phyloP scores from a whole-genome alignment of 2,113 vertebrate species.

The Eulacestoma nigropectus region DNA sequence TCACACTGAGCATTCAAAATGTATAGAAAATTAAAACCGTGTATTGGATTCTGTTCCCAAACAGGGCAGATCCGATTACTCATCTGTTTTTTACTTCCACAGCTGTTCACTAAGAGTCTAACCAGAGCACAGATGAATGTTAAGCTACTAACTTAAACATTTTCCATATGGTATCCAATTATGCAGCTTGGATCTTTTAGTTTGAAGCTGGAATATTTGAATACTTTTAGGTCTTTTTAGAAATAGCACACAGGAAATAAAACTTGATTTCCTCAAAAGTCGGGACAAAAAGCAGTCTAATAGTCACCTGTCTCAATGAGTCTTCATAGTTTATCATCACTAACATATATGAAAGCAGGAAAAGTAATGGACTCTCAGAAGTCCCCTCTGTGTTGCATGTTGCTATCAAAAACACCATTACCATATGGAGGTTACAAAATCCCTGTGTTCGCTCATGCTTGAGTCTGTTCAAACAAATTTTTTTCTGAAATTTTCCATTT shows the following conservation, averaged over 20 bases:
- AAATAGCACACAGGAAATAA: background rate
- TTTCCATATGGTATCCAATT: background rate
- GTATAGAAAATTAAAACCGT: background rate
- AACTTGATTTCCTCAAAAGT: background rate
- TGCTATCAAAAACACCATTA: background rate
- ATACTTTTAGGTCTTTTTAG: background rate
- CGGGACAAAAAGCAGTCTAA: background rate
- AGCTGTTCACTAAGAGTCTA: conserved; percentile 13
- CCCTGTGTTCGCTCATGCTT: background rate
- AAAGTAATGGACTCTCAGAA: background rate
- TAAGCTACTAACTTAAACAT: background rate
- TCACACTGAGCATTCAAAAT: background rate
- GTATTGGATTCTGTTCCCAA: background rate
- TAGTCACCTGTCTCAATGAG: background rate
- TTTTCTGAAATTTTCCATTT: background rate
- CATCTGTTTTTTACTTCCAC: background rate
- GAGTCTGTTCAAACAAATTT: background rate
- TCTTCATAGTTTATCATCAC: background rate
- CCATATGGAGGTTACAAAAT: background rate
- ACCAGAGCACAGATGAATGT: background rate
- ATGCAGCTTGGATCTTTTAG: background rate
- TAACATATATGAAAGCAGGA: background rate
- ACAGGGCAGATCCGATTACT: background rate
- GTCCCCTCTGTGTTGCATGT: background rate
- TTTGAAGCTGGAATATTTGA: background rate